Percentiles rank a stretch among this genome's conserved stretches.
Evolutionary conservation across 2,113 vertebrate species (phyloP).

Genomic region (Xenotilapia flavipinnis): DNA sequence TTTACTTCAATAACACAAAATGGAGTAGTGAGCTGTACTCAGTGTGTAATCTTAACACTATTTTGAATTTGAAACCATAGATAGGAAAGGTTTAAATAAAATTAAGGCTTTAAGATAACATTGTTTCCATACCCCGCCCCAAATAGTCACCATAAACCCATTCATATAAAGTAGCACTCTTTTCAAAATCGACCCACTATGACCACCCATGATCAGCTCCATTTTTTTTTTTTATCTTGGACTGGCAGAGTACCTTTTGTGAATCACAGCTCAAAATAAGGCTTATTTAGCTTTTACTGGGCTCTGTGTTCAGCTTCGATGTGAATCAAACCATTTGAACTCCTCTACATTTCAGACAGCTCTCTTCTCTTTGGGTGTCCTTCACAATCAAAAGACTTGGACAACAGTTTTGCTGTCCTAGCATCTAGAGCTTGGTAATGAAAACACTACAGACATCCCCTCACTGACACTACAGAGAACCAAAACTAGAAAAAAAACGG

Average conservation of each 20-base stretch:
- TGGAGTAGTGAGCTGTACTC: neutral
- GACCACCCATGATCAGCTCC: neutral
- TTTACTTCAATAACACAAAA: neutral
- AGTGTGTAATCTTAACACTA: neutral
- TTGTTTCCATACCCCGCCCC: neutral
- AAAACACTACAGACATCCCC: neutral
- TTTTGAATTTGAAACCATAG: neutral
- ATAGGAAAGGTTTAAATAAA: neutral
- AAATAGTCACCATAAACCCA: neutral
- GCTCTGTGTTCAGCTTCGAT: neutral
- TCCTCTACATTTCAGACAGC: neutral
- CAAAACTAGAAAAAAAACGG: no score
- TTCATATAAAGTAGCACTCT: neutral
- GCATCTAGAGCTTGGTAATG: neutral
- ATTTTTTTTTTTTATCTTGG: neutral
- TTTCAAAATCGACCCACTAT: fast-evolving
- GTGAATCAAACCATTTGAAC: neutral
- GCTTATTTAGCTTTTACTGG: neutral
- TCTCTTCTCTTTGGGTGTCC: neutral
- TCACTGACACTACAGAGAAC: neutral
- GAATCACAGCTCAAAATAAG: neutral
- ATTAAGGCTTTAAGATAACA: neutral
- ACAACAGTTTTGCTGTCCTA: neutral
- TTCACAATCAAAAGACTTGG: neutral
- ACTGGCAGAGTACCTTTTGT: neutral